These are phyloP conservation scores for Rhombomys opimus DNA, from an alignment of 2,113 vertebrate species.

Conservation along the genomic window DNA sequence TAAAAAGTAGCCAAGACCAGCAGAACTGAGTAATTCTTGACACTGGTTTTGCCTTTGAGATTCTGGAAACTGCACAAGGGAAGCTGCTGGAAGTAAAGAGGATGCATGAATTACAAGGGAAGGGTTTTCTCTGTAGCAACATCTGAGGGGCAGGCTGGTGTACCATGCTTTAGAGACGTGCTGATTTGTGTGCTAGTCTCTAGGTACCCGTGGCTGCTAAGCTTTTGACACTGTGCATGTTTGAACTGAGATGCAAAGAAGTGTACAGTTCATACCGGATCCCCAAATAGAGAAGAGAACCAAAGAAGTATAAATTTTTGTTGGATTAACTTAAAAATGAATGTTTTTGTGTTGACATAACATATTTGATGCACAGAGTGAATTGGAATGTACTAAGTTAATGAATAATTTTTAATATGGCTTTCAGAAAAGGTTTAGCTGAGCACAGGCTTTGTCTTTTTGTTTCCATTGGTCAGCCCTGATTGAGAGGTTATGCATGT, in stretches of 20 bases:
- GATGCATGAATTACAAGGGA: background rate
- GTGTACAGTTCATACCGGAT: background rate
- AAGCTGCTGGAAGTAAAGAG: background rate
- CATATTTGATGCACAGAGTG: background rate
- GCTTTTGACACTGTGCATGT: background rate
- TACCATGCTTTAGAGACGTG: background rate
- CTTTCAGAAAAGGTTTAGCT: background rate
- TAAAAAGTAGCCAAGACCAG: background rate
- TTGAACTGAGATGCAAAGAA: background rate
- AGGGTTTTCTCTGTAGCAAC: background rate
- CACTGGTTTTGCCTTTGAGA: background rate
- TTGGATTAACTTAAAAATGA: slow-evolving; percentile 13
- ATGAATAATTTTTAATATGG: background rate
- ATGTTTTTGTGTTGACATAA: background rate
- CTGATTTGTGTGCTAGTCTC: no score
- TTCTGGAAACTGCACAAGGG: background rate
- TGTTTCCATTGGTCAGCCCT: background rate
- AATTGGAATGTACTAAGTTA: background rate
- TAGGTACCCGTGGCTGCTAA: background rate
- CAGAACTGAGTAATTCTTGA: background rate
- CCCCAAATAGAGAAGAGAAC: background rate
- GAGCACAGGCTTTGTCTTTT: background rate
- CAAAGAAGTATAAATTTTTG: background rate
- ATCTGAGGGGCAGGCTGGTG: background rate
- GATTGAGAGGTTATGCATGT: background rate